A percentile compares a stretch with the other conserved stretches of the same genome.
phyloP scores from a whole-genome alignment of 2,888 invertebrate genomes.

The Cryptops parisi region DNA sequence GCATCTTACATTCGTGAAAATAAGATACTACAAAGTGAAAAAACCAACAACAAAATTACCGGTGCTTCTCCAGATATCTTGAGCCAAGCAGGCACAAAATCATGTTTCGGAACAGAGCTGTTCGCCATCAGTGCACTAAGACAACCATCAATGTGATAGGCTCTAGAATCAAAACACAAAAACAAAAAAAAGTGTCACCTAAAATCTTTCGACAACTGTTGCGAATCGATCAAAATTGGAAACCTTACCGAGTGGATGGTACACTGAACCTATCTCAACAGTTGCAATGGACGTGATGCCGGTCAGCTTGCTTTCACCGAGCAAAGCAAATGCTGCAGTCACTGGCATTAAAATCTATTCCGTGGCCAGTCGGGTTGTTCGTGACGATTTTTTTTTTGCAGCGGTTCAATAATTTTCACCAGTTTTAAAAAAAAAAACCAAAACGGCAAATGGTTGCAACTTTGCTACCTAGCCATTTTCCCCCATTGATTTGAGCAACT shows the following conservation, averaged over 20 bases:
- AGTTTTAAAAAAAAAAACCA: neutral
- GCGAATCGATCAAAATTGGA: neutral
- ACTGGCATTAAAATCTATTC: too few species aligned
- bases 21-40: neutral
- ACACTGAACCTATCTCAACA: neutral
- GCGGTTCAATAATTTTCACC: neutral
- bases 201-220: neutral
- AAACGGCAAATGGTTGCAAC: neutral
- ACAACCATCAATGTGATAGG: slow-evolving; percentile 15
- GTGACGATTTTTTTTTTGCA: too few species aligned
- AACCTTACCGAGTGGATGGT: slow-evolving; percentile 5
- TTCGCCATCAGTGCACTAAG: slow-evolving; percentile 23
- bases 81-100: slow-evolving; percentile 36
- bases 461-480: neutral
- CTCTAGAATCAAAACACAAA: neutral
- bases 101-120: slow-evolving; percentile 31
- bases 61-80: slow-evolving; percentile 31
- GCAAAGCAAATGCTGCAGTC: too few species aligned
- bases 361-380: too few species aligned
- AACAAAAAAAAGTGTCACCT: neutral
- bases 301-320: neutral
- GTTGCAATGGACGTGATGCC: neutral
- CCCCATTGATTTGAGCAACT: neutral
- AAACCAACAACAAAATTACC: slow-evolving; percentile 14
- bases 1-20: neutral